Conservation (phyloP, 2,888 invertebrate species). For the Sphecodes monilicornis region DNA sequence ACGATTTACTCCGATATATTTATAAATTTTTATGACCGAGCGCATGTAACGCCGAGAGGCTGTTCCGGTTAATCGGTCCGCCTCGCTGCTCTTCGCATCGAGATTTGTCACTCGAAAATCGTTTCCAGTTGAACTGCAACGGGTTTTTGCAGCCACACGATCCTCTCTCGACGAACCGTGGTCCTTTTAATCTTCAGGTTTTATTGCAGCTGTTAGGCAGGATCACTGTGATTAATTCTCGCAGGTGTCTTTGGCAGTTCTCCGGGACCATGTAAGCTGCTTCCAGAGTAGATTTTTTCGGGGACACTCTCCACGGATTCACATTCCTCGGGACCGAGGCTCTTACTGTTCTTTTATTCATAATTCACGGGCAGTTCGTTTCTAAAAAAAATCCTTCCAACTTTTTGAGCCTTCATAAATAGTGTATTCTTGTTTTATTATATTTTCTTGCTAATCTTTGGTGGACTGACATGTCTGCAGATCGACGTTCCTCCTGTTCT, state of each 20-base stretch:
- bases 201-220: not conserved
- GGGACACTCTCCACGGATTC: not conserved
- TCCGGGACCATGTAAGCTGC: not conserved
- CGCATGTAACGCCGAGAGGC: constrained; percentile 5
- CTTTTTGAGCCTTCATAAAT: too few species aligned
- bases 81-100: not conserved
- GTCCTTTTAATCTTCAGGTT: not conserved
- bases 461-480: too few species aligned
- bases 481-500: not conserved
- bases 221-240: constrained; percentile 3
- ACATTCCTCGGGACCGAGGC: not conserved
- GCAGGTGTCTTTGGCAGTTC: not conserved
- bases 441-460: too few species aligned
- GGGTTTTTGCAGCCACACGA: not conserved
- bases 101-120: constrained; percentile 5
- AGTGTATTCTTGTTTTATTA: too few species aligned
- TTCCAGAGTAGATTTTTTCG: not conserved
- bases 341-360: not conserved
- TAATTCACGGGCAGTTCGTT: too few species aligned
- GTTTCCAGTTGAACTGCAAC: not conserved
- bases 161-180: not conserved
- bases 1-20: constrained; percentile 50
- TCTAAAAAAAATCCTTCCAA: not conserved
- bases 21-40: constrained; percentile 42
- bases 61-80: not conserved